A percentile compares a stretch with the other conserved stretches of the same genome.
These are phyloP conservation scores for Pseudolycoriella hygida DNA, from an alignment of 2,888 invertebrate species.

Conservation along the genomic window DNA sequence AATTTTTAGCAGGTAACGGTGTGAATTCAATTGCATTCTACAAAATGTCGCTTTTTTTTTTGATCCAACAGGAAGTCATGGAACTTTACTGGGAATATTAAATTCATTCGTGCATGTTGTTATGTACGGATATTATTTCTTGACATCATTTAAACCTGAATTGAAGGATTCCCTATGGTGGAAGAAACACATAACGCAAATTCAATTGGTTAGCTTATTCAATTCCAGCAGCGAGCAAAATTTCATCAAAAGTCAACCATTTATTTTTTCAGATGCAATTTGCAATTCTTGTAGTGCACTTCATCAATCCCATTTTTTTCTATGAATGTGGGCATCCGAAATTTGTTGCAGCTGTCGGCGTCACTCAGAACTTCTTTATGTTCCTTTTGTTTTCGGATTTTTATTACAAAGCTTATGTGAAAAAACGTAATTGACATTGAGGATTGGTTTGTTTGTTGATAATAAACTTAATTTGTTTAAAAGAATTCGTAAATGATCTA, in stretches of 20 bases:
- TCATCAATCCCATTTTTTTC: constrained; percentile 30
- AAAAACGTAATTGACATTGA: constrained; percentile 1
- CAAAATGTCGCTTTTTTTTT: constrained; percentile 6
- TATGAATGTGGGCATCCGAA: constrained; percentile 38
- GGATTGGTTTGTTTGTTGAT: too few species aligned
- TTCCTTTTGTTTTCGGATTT: constrained; percentile 26
- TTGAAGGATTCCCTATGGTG: constrained; percentile 58
- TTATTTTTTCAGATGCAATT: constrained; percentile 41
- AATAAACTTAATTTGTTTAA: too few species aligned
- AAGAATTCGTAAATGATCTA: too few species aligned
- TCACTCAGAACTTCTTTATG: constrained; percentile 21
- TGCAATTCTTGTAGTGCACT: constrained; percentile 37
- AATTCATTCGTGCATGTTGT: constrained; percentile 60
- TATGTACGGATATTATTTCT: constrained; percentile 71
- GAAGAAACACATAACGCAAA: constrained; percentile 70
- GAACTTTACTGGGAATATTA: constrained; percentile 41
- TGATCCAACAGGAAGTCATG: constrained; percentile 40
- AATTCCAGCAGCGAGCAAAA: too few species aligned
- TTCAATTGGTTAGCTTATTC: constrained; percentile 46
- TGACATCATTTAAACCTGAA: constrained; percentile 51
- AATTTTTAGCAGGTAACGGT: constrained; percentile 41
- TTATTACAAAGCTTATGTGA: constrained; percentile 22
- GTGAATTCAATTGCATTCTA: too few species aligned
- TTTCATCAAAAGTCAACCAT: too few species aligned
- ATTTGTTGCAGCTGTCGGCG: background rate